These are phyloP conservation scores for Bombus difficillimus DNA, from an alignment of 1,140 invertebrate species.

Conservation along the genomic window DNA sequence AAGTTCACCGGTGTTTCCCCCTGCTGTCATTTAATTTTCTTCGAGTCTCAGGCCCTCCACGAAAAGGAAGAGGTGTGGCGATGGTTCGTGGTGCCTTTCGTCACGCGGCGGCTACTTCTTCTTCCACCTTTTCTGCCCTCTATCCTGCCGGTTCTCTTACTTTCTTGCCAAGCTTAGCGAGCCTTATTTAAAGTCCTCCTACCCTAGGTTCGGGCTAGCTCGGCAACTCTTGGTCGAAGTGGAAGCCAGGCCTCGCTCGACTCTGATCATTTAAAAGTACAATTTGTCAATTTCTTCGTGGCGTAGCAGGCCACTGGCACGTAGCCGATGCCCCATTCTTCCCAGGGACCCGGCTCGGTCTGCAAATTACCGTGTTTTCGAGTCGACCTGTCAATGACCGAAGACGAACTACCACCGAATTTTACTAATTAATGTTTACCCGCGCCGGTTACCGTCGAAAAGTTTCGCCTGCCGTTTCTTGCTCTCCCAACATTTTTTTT, in stretches of 20 bases:
- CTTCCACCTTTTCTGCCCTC: neutral
- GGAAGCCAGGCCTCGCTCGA: slow-evolving; percentile 23
- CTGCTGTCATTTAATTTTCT: slow-evolving; percentile 65
- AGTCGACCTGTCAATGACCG: slow-evolving; percentile 59
- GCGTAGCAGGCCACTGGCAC: slow-evolving; percentile 45
- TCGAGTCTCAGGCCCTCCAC: slow-evolving; percentile 36
- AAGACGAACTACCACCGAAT: slow-evolving; percentile 62
- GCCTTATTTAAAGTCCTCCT: slow-evolving; percentile 68
- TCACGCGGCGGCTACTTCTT: slow-evolving; percentile 25
- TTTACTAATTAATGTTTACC: slow-evolving; percentile 67
- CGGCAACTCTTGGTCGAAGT: slow-evolving; percentile 41
- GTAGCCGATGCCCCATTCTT: slow-evolving; percentile 29
- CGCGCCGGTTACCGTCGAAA: slow-evolving; percentile 13
- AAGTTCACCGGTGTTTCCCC: slow-evolving; percentile 32
- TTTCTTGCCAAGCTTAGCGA: slow-evolving; percentile 53
- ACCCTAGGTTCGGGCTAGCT: slow-evolving; percentile 26
- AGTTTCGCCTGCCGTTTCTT: neutral
- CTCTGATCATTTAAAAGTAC: slow-evolving; percentile 70
- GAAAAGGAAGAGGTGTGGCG: slow-evolving; percentile 42
- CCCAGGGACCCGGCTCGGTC: neutral
- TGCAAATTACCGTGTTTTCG: slow-evolving; percentile 62
- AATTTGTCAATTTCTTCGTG: slow-evolving; percentile 71
- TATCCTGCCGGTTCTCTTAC: neutral
- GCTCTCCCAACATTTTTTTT: neutral
- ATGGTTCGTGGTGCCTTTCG: slow-evolving; percentile 13